phyloP scores from a whole-genome alignment of 2,888 invertebrate genomes.

The Tipula helvola region DNA sequence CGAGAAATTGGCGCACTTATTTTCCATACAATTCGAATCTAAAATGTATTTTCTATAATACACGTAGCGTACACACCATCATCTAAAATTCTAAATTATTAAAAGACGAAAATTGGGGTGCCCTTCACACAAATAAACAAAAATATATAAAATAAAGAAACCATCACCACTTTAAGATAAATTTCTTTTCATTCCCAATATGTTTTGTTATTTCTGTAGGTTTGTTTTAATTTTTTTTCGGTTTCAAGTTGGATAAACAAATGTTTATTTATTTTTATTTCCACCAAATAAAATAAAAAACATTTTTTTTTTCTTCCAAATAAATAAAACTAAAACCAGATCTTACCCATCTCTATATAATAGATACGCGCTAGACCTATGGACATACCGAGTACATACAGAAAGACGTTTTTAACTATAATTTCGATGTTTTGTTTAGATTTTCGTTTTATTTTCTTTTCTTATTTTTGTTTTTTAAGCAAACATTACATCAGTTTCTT shows the following conservation, averaged over 20 bases:
- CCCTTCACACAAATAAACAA: not conserved
- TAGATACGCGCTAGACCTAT: not conserved
- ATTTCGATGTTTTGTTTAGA: not conserved
- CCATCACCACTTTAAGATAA: not conserved
- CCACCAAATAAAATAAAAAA: constrained; percentile 4
- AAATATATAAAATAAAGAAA: not conserved
- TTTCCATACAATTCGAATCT: no score
- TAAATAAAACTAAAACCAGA: constrained; percentile 4
- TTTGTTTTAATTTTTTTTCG: constrained; percentile 4
- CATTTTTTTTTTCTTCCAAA: not conserved
- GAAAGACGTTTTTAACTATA: not conserved
- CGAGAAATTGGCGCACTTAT: no score
- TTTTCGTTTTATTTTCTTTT: constrained; percentile 4
- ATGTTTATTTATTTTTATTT: constrained; percentile 4
- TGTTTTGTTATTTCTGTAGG: constrained; percentile 4
- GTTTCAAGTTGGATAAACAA: constrained; percentile 4
- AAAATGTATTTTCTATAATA: not conserved
- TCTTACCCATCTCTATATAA: not conserved
- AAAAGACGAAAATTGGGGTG: not conserved
- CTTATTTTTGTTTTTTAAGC: constrained; percentile 4
- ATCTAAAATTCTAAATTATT: not conserved
- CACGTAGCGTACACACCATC: not conserved
- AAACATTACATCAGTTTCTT: not conserved
- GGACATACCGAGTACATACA: not conserved
- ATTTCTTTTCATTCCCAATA: constrained; percentile 4